A percentile compares a stretch with the other conserved stretches of the same genome.
Conservation (phyloP, 1,140 invertebrate genomes). For the Bombus sylvicola region DNA sequence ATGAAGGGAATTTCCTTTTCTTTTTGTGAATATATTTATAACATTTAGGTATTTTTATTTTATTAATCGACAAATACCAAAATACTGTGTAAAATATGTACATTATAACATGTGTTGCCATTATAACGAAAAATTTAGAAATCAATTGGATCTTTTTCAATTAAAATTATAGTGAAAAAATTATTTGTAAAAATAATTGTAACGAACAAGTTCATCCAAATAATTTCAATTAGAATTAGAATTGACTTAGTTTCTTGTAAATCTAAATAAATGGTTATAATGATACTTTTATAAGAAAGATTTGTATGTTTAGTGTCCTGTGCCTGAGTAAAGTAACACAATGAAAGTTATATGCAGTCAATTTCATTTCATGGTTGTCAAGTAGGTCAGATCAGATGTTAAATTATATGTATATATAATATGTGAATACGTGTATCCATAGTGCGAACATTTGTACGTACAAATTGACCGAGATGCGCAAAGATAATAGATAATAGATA, state of each 20-base stretch:
- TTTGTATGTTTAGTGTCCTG: slow-evolving; percentile 8
- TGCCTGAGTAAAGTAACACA: not conserved
- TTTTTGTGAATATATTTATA: not conserved
- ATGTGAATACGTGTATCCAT: too few relatives aligned
- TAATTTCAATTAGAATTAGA: not conserved
- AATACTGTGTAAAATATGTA: slow-evolving; percentile 22
- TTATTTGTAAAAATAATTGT: slow-evolving; percentile 2
- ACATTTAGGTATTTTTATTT: slow-evolving; percentile 15
- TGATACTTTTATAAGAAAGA: slow-evolving; percentile 16
- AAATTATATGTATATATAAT: not conserved
- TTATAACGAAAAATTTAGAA: not conserved
- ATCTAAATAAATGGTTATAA: slow-evolving; percentile 34
- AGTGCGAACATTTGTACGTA: not conserved
- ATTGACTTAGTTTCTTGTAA: slow-evolving; percentile 27
- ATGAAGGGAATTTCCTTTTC: not conserved
- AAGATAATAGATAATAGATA: not conserved
- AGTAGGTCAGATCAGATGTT: not conserved
- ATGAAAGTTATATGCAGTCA: not conserved
- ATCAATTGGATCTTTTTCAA: not conserved
- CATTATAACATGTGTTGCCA: slow-evolving; percentile 14
- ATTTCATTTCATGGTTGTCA: not conserved
- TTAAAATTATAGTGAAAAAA: not conserved
- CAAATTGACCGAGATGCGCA: too few relatives aligned
- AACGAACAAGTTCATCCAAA: not conserved
- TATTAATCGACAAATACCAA: not conserved